A percentile compares a stretch with the other conserved stretches of the same genome.
phyloP scores from a whole-genome alignment of 2,113 vertebrate genomes.

The Chionodraco myersi region DNA sequence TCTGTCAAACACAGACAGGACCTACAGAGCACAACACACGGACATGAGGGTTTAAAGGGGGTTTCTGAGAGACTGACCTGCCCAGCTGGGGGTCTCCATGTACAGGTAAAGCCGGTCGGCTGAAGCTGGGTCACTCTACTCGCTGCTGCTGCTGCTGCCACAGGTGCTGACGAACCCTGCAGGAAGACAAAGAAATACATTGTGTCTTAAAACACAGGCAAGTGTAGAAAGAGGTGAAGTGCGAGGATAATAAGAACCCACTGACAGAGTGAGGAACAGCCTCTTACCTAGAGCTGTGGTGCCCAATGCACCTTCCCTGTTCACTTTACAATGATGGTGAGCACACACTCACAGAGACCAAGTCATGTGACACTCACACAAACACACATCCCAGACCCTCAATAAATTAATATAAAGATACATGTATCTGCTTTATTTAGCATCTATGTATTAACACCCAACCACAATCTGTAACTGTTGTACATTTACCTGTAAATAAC shows the following conservation, averaged over 20 bases:
- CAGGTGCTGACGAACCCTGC: conserved; percentile 71
- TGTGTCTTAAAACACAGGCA: not conserved
- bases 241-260: not conserved
- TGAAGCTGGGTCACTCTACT: conserved; percentile 74
- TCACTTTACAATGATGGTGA: too few relatives aligned
- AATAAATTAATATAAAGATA: too few relatives aligned
- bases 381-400: too few relatives aligned
- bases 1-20: not conserved
- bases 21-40: not conserved
- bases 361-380: too few relatives aligned
- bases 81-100: conserved; percentile 87
- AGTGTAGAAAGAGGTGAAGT: not conserved
- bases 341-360: too few relatives aligned
- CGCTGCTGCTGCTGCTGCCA: conserved; percentile 65
- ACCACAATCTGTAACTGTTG: too few relatives aligned
- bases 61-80: conserved; percentile 76
- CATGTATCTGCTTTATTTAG: too few relatives aligned
- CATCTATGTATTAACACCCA: too few relatives aligned
- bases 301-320: too few relatives aligned
- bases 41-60: not conserved
- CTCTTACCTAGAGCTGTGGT: too few relatives aligned
- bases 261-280: too few relatives aligned
- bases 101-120: conserved; percentile 79
- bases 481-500: too few relatives aligned
- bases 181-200: not conserved